Percentiles rank a stretch among this genome's conserved stretches.
Conservation (phyloP, 30 jellyfish, hydroid and myxozoan species). For the Morbakka virulenta region DNA sequence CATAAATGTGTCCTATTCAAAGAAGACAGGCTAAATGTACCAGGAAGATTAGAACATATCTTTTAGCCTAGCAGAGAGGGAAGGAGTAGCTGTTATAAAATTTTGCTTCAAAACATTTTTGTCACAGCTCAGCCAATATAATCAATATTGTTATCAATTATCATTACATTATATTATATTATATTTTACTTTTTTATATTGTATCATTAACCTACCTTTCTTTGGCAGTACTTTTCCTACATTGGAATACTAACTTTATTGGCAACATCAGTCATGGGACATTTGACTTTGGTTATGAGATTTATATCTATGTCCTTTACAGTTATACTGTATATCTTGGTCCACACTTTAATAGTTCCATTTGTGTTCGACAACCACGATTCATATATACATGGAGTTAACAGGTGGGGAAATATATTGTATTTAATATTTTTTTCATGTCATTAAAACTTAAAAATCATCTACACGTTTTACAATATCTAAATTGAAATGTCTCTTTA, state of each 20-base stretch:
- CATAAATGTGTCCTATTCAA: no score
- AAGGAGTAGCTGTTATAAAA: no score
- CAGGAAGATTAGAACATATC: no score
- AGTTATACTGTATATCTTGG: slow-evolving; percentile 20
- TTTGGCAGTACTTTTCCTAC: slow-evolving; percentile 69
- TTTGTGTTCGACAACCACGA: slow-evolving; percentile 38
- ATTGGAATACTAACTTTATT: slow-evolving; percentile 58
- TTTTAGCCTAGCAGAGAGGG: no score
- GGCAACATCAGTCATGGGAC: slow-evolving; percentile 79
- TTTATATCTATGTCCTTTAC: slow-evolving; percentile 33
- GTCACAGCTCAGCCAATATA: no score
- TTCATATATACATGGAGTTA: slow-evolving; percentile 10
- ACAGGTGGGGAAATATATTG: slow-evolving; percentile 13
- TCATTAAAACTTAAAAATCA: no score
- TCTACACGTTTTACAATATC: no score
- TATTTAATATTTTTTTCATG: no score
- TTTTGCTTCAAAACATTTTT: no score
- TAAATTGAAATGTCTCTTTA: no score
- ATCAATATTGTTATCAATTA: no score
- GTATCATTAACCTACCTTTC: not conserved
- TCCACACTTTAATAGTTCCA: slow-evolving; percentile 18
- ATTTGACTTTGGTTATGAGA: slow-evolving; percentile 51
- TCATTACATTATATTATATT: not conserved
- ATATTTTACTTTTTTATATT: not conserved
- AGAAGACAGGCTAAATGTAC: no score